Percentiles rank a stretch among this genome's conserved stretches.
Evolutionary conservation across 2,797 vertebrate species (phyloP).

Genomic region (Taenioides sp.): DNA sequence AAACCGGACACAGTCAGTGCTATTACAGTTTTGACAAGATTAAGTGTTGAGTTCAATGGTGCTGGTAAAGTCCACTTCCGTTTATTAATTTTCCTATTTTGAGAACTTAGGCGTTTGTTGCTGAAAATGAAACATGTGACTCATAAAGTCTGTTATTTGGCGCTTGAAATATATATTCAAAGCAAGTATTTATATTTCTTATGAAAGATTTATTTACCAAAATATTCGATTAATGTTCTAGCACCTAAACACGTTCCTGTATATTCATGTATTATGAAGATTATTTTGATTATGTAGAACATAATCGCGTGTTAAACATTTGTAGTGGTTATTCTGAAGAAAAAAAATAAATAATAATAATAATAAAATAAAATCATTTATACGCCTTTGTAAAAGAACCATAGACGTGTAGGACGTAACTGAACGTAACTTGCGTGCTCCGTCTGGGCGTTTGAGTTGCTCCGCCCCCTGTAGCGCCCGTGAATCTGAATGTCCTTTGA

Average conservation of each 20-base stretch:
- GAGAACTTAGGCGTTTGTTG: background rate
- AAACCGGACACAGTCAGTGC: background rate
- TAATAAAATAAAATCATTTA: no score
- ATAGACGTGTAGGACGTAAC: no score
- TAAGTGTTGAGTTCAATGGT: background rate
- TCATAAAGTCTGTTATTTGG: background rate
- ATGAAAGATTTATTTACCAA: background rate
- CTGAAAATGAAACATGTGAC: background rate
- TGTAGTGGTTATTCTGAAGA: background rate
- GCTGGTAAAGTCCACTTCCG: background rate
- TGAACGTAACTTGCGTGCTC: no score
- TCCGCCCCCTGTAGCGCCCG: slow-evolving; percentile 19
- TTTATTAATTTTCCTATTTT: background rate
- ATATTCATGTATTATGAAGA: background rate
- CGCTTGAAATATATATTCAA: background rate
- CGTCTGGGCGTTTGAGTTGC: background rate
- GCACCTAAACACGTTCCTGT: no score
- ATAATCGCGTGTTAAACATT: background rate
- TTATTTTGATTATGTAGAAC: background rate
- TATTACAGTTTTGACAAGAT: no score
- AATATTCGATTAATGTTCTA: background rate
- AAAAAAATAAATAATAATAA: no score
- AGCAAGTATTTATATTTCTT: background rate
- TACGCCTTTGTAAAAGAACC: no score
- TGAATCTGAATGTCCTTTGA: slow-evolving; percentile 71